These are phyloP conservation scores for Gila orcuttii DNA, from an alignment of 2,113 vertebrate genomes.

Conservation along the genomic window DNA sequence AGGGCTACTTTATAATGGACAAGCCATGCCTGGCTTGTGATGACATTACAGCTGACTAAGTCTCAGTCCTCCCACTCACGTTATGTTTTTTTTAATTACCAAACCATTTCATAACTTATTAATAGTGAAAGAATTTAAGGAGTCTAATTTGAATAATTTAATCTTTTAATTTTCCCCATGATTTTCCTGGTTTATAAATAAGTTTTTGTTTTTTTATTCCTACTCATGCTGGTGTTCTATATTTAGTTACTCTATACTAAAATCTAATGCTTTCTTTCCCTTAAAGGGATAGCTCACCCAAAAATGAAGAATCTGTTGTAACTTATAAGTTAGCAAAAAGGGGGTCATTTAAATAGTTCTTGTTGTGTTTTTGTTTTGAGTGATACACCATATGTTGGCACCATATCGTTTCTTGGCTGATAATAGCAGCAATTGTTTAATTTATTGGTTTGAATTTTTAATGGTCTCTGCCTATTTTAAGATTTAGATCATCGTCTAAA, in stretches of 20 bases:
- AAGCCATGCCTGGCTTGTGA: background rate
- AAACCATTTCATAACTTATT: background rate
- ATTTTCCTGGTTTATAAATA: background rate
- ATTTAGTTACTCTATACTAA: background rate
- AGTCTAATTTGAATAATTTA: background rate
- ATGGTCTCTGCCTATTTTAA: background rate
- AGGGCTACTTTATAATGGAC: conserved; percentile 8
- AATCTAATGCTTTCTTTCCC: background rate
- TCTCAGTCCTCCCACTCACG: background rate
- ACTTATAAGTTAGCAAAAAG: background rate
- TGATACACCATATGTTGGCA: background rate
- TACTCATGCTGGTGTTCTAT: background rate
- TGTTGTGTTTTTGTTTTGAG: background rate
- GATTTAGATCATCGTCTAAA: too few relatives aligned
- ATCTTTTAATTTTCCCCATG: background rate
- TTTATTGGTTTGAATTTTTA: too few relatives aligned
- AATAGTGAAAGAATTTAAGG: background rate
- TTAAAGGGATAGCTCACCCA: background rate
- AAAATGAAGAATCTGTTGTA: background rate
- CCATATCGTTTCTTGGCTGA: background rate
- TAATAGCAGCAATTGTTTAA: too few relatives aligned
- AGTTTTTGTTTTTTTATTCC: background rate
- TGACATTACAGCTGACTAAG: background rate
- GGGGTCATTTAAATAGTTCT: background rate
- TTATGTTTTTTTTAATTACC: background rate